Conservation (phyloP, 2,113 vertebrate species). For the Stomatorhinus ivindoensis region DNA sequence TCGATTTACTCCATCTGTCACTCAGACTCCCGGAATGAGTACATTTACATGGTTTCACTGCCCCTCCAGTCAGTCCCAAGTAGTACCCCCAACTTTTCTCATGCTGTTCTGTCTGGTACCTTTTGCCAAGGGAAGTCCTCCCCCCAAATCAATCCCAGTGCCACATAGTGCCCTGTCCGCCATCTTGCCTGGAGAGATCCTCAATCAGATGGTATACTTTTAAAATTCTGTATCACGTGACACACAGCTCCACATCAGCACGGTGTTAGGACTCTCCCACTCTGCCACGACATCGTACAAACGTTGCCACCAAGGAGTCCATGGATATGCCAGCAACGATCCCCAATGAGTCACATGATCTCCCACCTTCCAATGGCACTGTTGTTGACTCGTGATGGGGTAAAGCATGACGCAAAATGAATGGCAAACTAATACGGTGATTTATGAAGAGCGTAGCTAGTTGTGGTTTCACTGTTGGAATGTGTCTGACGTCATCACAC, state of each 20-base stretch:
- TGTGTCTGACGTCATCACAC: background rate
- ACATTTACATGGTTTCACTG: background rate
- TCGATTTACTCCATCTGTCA: background rate
- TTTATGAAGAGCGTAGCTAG: background rate
- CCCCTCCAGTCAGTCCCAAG: background rate
- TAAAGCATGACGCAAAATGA: background rate
- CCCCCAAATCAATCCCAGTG: background rate
- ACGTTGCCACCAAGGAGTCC: background rate
- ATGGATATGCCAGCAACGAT: background rate
- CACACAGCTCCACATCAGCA: background rate
- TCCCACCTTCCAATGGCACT: background rate
- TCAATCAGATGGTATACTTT: background rate
- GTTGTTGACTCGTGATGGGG: background rate
- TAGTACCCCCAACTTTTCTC: background rate
- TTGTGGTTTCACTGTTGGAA: background rate
- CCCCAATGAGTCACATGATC: background rate
- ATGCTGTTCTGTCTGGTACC: background rate
- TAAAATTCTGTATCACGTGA: background rate
- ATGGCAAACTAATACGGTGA: background rate
- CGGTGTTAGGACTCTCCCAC: background rate
- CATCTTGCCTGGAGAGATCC: background rate
- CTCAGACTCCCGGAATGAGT: background rate
- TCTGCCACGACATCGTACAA: background rate
- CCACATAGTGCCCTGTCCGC: background rate
- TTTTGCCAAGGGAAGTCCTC: background rate